Percentiles rank a stretch among this genome's conserved stretches.
These are phyloP conservation scores for Trematomus bernacchii DNA, from an alignment of 2,797 vertebrate genomes.

Conservation along the genomic window DNA sequence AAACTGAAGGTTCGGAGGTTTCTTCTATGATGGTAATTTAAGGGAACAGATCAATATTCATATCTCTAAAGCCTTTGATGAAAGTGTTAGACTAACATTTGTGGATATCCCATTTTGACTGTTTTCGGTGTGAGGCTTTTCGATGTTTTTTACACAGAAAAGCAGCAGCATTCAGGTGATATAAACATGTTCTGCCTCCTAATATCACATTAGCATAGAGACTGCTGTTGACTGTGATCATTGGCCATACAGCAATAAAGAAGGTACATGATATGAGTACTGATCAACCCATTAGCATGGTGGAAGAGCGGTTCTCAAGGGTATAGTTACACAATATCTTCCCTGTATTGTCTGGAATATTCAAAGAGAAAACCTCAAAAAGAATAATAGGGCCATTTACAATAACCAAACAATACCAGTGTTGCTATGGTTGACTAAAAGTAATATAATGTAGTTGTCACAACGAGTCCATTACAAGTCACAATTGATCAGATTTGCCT, in stretches of 20 bases:
- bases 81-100: conserved; percentile 6
- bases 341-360: not conserved
- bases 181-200: not conserved
- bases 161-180: conserved; percentile 6
- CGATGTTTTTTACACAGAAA: not conserved
- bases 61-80: not conserved
- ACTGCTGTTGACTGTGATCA: conserved; percentile 34
- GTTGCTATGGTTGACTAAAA: too few species aligned
- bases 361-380: too few species aligned
- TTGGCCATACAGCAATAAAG: conserved; percentile 9
- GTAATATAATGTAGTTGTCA: too few species aligned
- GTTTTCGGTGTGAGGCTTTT: not conserved
- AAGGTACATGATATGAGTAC: conserved; percentile 17
- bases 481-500: too few species aligned
- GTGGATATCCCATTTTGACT: not conserved
- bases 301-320: not conserved
- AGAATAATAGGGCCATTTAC: too few species aligned
- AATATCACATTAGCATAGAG: conserved; percentile 17
- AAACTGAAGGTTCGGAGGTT: not conserved
- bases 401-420: too few species aligned
- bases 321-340: conserved; percentile 1
- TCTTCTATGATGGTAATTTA: not conserved
- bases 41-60: not conserved
- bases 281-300: conserved; percentile 16
- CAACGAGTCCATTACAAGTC: too few species aligned